These are phyloP conservation scores for Myathropa florea DNA, from an alignment of 2,888 invertebrate genomes.

Conservation along the genomic window DNA sequence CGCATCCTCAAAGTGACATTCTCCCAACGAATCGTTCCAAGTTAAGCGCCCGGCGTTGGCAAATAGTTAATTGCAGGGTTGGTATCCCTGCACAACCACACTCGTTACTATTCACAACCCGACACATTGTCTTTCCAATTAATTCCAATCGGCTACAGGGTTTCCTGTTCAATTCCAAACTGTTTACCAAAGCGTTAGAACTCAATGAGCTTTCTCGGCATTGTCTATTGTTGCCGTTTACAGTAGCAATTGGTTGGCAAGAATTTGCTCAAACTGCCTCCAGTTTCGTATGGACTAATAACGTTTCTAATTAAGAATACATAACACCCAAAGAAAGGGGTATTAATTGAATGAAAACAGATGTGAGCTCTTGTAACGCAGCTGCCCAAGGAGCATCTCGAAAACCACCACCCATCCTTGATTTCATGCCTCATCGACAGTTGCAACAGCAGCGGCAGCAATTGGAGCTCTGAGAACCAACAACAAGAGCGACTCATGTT, in stretches of 20 bases:
- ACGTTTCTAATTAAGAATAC: slow-evolving; percentile 41
- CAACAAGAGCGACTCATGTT: slow-evolving; percentile 24
- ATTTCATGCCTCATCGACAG: not conserved
- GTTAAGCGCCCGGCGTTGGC: not conserved
- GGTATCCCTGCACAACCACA: not conserved
- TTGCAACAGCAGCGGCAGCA: not conserved
- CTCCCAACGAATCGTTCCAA: not conserved
- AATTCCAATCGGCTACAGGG: slow-evolving; percentile 1
- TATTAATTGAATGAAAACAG: slow-evolving; percentile 62
- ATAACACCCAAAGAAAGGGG: slow-evolving; percentile 9
- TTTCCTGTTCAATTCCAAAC: not conserved
- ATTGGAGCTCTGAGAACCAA: not conserved
- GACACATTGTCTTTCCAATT: slow-evolving; percentile 5
- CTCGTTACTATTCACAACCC: not conserved
- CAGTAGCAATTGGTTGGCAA: not conserved
- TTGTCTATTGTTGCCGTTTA: not conserved
- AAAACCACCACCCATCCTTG: not conserved
- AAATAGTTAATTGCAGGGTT: not conserved
- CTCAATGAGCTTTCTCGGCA: slow-evolving; percentile 10
- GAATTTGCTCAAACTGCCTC: not conserved
- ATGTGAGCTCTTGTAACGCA: slow-evolving; percentile 13
- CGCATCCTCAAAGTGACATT: not conserved
- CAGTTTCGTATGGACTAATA: slow-evolving; percentile 32
- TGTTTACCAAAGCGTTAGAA: not conserved
- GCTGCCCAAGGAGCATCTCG: slow-evolving; percentile 7